Evolutionary conservation across 1,140 invertebrate genomes (phyloP), one percentile per base, ranked within the genome.

Genomic region (Drosophila micromelanica): DNA sequence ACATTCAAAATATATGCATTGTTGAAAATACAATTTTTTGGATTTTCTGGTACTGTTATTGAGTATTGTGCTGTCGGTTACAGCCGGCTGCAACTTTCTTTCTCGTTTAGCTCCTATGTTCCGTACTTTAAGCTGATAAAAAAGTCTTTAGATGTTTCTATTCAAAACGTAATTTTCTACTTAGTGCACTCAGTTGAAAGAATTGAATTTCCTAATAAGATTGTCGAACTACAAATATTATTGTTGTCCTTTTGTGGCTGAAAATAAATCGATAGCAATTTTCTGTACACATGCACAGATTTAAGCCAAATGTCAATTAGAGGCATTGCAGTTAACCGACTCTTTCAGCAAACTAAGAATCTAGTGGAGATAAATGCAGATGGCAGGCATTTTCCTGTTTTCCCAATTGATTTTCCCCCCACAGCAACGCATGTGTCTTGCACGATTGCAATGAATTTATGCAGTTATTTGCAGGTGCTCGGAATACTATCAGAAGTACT

Each of bases 161-260:
- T 30, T 23, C 20, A 11, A 42, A 56, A 56, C 1, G 38, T 30
- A 38, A 12, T 55, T 40, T 55, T 27, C 52, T 55, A 13, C 52
- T 55, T 55, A 55, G 52, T 11, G 37, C 52, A 27, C 2, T 55
- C 63, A 56, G 5, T 20, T 35, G 20, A 38, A 37, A 12, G 12
- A 65, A 56, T 48, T 57, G 63, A 7, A 32, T 59, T 57, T 57
- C n/a, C n/a, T 40, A 65, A 65, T 57, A 32, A n/a, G 8, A 32
- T 64, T 46, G 42, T 12, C 7, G 54, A 9, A 17, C 3, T 42
- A 32, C 20, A 37, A 23, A 48, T 23, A 42, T 51, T 51, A 49
- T 23, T 42, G 35, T 57, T 13, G 15, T 35, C 8, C 1, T 17
- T 52, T 9, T 46, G 17, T 12, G n/a, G n/a, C 27, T 32, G 48